Evolutionary conservation across 1,140 invertebrate genomes (phyloP).

Genomic region (Wasmannia auropunctata): DNA sequence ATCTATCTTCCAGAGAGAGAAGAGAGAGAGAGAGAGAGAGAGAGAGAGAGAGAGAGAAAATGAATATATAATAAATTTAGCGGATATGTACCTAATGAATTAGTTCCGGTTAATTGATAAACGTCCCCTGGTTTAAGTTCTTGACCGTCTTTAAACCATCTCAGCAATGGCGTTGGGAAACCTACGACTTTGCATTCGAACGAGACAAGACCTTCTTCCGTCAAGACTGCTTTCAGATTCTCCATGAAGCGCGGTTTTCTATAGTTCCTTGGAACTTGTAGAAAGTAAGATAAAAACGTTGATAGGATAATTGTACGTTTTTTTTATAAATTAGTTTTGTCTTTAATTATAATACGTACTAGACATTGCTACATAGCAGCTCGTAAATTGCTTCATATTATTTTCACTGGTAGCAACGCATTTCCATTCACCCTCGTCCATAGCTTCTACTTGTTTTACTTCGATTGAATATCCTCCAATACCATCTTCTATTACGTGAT

Average conservation of each 20-base stretch:
- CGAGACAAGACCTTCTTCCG: constrained; percentile 95
- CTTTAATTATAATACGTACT: constrained; percentile 84
- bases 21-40: background rate
- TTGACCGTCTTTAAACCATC: constrained; percentile 96
- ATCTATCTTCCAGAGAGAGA: background rate
- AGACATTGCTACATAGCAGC: constrained; percentile 90
- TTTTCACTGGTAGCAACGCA: constrained; percentile 91
- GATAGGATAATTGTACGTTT: background rate
- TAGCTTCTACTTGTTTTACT: constrained; percentile 90
- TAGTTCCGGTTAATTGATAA: constrained; percentile 95
- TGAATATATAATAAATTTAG: background rate
- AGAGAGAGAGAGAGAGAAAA: background rate
- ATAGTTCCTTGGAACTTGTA: constrained; percentile 94
- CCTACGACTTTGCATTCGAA: constrained; percentile 97
- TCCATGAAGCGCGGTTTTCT: constrained; percentile 95
- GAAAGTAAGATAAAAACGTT: constrained; percentile 6
- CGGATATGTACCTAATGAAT: constrained; percentile 88
- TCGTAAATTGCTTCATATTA: constrained; percentile 90
- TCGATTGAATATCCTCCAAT: constrained; percentile 92
- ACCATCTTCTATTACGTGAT: constrained; percentile 91
- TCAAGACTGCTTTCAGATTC: constrained; percentile 93
- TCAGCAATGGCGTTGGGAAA: constrained; percentile 93
- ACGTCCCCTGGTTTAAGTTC: constrained; percentile 96
- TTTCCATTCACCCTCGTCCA: constrained; percentile 95
- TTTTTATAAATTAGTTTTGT: background rate